Base-by-base conservation (phyloP, 2,113 vertebrate species). In the Vulpes vulpes region DNA sequence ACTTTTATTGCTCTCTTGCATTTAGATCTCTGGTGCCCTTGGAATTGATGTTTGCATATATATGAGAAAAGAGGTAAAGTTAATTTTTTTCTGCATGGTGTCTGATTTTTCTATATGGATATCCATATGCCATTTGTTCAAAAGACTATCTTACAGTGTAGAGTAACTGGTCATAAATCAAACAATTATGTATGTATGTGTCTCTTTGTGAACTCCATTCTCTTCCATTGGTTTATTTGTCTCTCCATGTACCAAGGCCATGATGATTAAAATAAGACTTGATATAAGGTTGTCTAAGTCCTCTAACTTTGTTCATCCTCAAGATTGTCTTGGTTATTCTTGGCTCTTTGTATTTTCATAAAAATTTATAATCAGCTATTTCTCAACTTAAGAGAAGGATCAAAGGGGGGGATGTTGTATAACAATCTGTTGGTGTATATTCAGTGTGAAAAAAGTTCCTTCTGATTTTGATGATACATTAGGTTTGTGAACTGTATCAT, bases 211-310 rank as follows among this genome's bases (percentile, higher is more conserved):
- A 19, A 60, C 62, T 89, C 38, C 60, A 5, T 81, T 76, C n/a
- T 90, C 2, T 49, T 65, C 30, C 69, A 62, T 15, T 89, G 27
- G n/a, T 71, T 89, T 78, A 62, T 25, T 49, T 84, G 27, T 8
- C 51, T 78, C 16, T 62, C 12, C n/a, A 82, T 71, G 19, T 57
- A 43, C 20, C 30, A 62, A 93, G 59, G 86, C 17, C 49, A 86
- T 27, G 27, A 9, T 59, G n/a, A 69, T 95, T 65, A 83, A 96
- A 82, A 25, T 83, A 71, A 96, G 35, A 78, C 43, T 93, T 91
- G 67, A 62, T 81, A 82, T 25, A 43, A 87, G 19, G 11, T 51
- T 93, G 3, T 71, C 0, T 82, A 91, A 38, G 10, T 78, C 35
- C 11, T 62, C n/a, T 81, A 92, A 49, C 6, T 89, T 93, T 80